Percentiles rank a stretch among this genome's conserved stretches.
Evolutionary conservation across 2,113 vertebrate species (phyloP).

Genomic region (Synodontis membranacea): DNA sequence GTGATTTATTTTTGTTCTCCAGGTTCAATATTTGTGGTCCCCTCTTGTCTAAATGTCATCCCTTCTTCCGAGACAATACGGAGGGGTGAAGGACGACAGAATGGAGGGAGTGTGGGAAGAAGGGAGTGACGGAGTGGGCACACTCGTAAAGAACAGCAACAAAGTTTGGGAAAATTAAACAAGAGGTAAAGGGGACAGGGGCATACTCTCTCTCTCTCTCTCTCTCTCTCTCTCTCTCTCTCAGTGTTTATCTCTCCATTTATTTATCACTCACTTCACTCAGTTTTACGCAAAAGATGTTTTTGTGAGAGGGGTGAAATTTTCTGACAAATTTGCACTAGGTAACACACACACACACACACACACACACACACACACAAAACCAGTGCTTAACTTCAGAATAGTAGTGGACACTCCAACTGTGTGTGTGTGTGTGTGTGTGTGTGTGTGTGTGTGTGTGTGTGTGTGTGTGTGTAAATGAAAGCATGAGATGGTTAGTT

Average conservation of each 20-base stretch:
- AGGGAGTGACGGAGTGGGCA: constrained; percentile 44
- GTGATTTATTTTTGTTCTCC: constrained; percentile 77
- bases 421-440: background rate
- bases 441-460: background rate
- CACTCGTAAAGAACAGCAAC: constrained; percentile 78
- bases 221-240: constrained; percentile 17
- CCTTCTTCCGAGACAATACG: constrained; percentile 79
- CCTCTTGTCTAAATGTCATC: constrained; percentile 82
- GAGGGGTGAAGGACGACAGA: constrained; percentile 67
- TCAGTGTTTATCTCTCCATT: constrained; percentile 46
- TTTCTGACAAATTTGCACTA: constrained; percentile 43
- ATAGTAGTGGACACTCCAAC: background rate
- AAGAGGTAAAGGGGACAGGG: constrained; percentile 68
- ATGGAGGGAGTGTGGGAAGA: constrained; percentile 51
- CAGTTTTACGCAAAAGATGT: constrained; percentile 36
- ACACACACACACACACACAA: constrained; percentile 20
- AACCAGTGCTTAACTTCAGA: background rate
- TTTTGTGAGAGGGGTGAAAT: constrained; percentile 49
- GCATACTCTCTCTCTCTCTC: constrained; percentile 55
- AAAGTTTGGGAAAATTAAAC: constrained; percentile 85
- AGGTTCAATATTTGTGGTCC: constrained; percentile 82
- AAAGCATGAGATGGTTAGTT: background rate
- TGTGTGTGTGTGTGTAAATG: background rate
- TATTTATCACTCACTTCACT: constrained; percentile 37
- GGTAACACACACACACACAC: constrained; percentile 38